Evolutionary conservation across 2,888 invertebrate species (phyloP), one percentile per base, ranked within the genome.

Genomic region (Temnothorax unifasciatus): DNA sequence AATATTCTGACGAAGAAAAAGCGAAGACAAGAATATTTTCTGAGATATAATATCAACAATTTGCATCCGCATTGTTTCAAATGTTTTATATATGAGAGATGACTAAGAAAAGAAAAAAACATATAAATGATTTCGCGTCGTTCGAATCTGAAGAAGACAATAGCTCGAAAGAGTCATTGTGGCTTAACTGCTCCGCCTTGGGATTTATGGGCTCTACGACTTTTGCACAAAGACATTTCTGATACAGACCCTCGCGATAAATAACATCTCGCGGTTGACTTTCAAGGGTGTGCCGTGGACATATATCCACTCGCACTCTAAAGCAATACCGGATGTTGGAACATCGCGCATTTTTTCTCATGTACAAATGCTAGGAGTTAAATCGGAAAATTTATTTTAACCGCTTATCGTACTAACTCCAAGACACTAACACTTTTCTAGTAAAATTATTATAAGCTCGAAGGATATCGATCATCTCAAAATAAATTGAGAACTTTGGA

Each of bases 271-370:
- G 50, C 57, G 68, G 77, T 25, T 71, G 66, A 66, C 74, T 64
- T 54, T 76, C 44, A 83, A 66, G 15, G 57, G 71, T 85, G 77
- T 85, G 81, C 64, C 57, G 21, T 41, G 25, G 21, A 73, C 21
- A 41, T 57, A 57, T 57, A 38, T 54, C 5, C 15, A 21, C 21
- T 57, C 21, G 25, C 73, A 25, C 18, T 54, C 11, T 18, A 57
- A 25, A 57, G 25, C 9, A 25, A 54, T n/a, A 52, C n/a, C 15
- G 34, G 15, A 41, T n/a, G 34, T 13, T 5, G n/a, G 6, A 50
- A 21, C 25, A 52, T 29, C 8, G 44, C 1, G n/a, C 64, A 8
- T 15, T 54, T 54, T 38, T 15, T 38, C 1, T 71, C 52, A 38
- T 18, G 54, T 71, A 71, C 54, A 54, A 71, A 71, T 38, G 15